Evolutionary conservation across 2,797 vertebrate species (phyloP).

Genomic region (Phalanger gymnotis): DNA sequence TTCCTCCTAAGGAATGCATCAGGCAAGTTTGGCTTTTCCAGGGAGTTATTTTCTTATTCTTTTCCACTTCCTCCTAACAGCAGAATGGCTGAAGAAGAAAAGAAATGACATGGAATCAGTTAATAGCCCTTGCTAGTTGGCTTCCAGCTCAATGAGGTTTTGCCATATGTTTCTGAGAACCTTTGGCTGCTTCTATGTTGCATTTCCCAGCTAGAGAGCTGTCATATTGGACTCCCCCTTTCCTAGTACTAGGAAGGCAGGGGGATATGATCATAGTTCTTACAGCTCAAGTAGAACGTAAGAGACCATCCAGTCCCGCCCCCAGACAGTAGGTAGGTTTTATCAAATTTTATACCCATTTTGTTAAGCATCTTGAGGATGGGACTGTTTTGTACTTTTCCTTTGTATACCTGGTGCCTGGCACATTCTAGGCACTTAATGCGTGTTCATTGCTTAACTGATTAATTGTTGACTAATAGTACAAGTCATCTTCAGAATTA

Average conservation of each 20-base stretch:
- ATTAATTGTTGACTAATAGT: neutral
- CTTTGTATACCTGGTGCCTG: neutral
- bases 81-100: constrained; percentile 57
- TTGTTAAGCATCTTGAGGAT: neutral
- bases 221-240: constrained; percentile 48
- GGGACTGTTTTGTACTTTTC: neutral
- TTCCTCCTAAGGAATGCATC: neutral
- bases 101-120: constrained; percentile 56
- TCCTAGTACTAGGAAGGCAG: constrained; percentile 8
- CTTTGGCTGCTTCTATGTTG: constrained; percentile 59
- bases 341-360: neutral
- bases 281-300: neutral
- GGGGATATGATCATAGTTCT: neutral
- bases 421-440: neutral
- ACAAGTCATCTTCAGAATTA: neutral
- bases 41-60: constrained; percentile 12
- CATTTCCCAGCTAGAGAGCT: constrained; percentile 32
- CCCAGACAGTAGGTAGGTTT: neutral
- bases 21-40: neutral
- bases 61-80: constrained; percentile 47
- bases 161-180: constrained; percentile 69
- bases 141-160: constrained; percentile 73
- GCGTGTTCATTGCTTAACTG: neutral
- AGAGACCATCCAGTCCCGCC: neutral
- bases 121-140: constrained; percentile 63